Conservation (phyloP, 2,113 vertebrate species). For the Kryptolebias marmoratus region DNA sequence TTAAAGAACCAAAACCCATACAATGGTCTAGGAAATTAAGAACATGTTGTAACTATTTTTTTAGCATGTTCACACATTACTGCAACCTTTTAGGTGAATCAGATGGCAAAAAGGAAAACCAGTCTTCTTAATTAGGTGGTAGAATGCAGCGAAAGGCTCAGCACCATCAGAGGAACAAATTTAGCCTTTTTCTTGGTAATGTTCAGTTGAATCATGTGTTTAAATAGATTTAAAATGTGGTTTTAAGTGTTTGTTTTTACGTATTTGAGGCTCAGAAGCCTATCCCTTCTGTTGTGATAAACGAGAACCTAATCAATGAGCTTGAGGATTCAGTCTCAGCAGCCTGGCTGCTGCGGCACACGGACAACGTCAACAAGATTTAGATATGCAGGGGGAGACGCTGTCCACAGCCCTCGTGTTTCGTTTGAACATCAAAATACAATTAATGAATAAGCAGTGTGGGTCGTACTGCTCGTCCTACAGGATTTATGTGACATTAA, state of each 20-base stretch:
- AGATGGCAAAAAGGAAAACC: no score
- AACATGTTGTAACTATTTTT: no score
- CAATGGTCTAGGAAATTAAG: no score
- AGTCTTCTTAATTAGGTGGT: no score
- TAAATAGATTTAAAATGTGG: no score
- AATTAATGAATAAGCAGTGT: not conserved
- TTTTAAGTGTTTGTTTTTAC: no score
- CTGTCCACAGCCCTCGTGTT: conserved; percentile 34
- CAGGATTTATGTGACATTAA: conserved; percentile 7
- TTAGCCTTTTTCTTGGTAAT: no score
- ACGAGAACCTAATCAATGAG: conserved; percentile 66
- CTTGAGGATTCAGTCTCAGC: conserved; percentile 48
- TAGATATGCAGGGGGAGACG: conserved; percentile 29
- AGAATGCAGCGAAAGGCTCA: no score
- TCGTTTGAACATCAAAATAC: conserved; percentile 5
- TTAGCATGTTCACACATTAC: no score
- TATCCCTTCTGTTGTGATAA: conserved; percentile 50
- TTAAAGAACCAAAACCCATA: not conserved
- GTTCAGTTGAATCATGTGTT: no score
- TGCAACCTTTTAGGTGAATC: no score
- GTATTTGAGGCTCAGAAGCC: not conserved
- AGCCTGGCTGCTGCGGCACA: not conserved
- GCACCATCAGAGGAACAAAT: no score
- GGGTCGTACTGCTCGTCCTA: not conserved
- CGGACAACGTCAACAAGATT: conserved; percentile 35